Base-by-base conservation (phyloP, 2,888 invertebrate genomes). In the Drosophila recens region DNA sequence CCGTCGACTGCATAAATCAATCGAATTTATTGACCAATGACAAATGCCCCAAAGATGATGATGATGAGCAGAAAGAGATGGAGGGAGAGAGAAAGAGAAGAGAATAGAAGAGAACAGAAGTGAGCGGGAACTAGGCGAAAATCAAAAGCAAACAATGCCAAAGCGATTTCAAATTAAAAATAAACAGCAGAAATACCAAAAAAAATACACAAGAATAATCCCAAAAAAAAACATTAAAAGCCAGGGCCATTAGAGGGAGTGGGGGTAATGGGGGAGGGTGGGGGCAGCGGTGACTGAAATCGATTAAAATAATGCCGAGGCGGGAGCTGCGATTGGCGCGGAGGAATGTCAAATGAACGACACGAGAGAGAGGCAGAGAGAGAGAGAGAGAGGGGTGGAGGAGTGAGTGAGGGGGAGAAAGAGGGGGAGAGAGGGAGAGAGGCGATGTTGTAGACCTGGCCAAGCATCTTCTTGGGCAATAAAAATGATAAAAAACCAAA, bases 21-120 rank as follows among this genome's bases (percentile, higher is more conserved):
- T 89, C 81, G 82, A 89, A 87, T 89, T 90, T 91, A 90, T 90
- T 90, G 86, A 80, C 90, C 89, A 91, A 80, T 86, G 90, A 90
- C 82, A 82, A 84, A 90, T 83, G 66, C 77, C 36, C 38, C 69
- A 33, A 67, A 75, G 61, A 49, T 54, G 58, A 75, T 38, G 72
- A 36, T 42, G 56, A 48, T 23, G 74, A 49, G 52, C 3, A 15
- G 0, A 15, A 48, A 43, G 23, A 9, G 43, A 45, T 23, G 23
- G 30, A 33, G 11, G 30, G 23, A 9, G 43, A 45, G 36, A 49
- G 45, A 42, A 27, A 48, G 5, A 30, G 43, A 17, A 17, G 17
- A 17, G 17, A n/a, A n/a, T n/a, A n/a, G n/a, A n/a, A 17, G 17
- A 33, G 11, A 3, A 43, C 20, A 11, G 4, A 13, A 43, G 43